These are phyloP conservation scores for Eristalis pertinax DNA, from an alignment of 2,888 invertebrate species.

Conservation along the genomic window DNA sequence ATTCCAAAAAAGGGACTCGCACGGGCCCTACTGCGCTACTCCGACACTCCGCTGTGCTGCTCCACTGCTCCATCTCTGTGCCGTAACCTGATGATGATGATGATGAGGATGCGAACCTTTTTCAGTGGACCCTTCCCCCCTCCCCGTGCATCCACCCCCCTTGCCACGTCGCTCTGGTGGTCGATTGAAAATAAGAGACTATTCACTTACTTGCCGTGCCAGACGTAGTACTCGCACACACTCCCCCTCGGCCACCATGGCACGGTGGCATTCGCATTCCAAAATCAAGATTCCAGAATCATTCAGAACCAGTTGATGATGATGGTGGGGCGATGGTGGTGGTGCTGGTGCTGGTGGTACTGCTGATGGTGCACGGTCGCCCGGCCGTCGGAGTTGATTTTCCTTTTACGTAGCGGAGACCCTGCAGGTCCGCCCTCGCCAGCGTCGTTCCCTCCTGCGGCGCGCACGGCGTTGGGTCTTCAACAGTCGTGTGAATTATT, in stretches of 20 bases:
- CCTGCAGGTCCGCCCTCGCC: conserved; percentile 62
- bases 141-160: too few species aligned
- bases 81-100: conserved; percentile 44
- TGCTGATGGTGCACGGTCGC: not conserved
- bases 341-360: not conserved
- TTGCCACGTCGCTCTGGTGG: conserved; percentile 27
- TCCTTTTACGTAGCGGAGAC: conserved; percentile 14
- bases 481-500: conserved; percentile 68
- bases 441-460: conserved; percentile 24
- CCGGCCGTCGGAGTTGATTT: not conserved
- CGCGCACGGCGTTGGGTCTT: conserved; percentile 55
- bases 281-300: conserved; percentile 69
- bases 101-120: conserved; percentile 35
- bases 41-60: conserved; percentile 41
- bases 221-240: conserved; percentile 28
- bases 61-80: conserved; percentile 37
- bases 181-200: conserved; percentile 68
- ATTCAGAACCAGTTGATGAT: conserved; percentile 62
- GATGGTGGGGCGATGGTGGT: not conserved
- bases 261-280: conserved; percentile 53
- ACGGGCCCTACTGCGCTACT: conserved; percentile 54
- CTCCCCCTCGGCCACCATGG: not conserved
- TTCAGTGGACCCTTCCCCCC: not conserved
- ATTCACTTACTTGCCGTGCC: conserved; percentile 61
- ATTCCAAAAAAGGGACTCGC: conserved; percentile 44